Evolutionary conservation across 1,140 invertebrate species (phyloP), one percentile per base, ranked within the genome.

Genomic region (Lasaia peninsularis): DNA sequence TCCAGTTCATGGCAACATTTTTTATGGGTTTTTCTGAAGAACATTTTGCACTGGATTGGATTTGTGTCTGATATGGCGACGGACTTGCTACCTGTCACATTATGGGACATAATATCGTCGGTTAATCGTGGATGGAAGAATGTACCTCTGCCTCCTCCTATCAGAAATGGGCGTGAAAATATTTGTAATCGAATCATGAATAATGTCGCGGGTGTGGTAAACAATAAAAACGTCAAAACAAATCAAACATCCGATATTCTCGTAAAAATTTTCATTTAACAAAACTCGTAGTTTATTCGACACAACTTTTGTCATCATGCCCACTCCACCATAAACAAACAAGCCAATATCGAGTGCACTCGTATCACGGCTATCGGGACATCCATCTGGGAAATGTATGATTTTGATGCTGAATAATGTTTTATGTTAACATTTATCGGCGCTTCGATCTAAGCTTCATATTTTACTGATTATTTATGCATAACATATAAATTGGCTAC

Each of bases 401-500:
- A 33, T 52, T 52, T 52, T 33, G 16, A 55, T 49, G 59, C 61
- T 58, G 31, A 65, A 64, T 61, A 69, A 67, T 62, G 55, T 59
- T 64, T 53, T 56, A 62, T 69, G 71, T 71, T 63, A 80, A 78
- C 74, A 75, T 78, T 80, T 80, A 80, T 73, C 67, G 65, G 59
- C 63, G 61, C 68, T 78, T 67, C 65, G 73, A 75, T 75, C 75
- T 77, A 73, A 70, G 60, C 65, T 69, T 67, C 68, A 74, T 75
- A 81, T 81, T 52, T 80, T 79, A 77, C 66, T 64, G 69, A 83
- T 80, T 82, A 83, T 74, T 86, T 83, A 86, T 82, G 78, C 76
- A 82, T 86, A 76, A 84, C 82, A 75, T 75, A 86, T 71, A 88
- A 80, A 88, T 88, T 86, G 82, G 76, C 68, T 79, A 65, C 62